Conservation (phyloP, 2,888 invertebrate genomes). For the Lasius fuliginosus region DNA sequence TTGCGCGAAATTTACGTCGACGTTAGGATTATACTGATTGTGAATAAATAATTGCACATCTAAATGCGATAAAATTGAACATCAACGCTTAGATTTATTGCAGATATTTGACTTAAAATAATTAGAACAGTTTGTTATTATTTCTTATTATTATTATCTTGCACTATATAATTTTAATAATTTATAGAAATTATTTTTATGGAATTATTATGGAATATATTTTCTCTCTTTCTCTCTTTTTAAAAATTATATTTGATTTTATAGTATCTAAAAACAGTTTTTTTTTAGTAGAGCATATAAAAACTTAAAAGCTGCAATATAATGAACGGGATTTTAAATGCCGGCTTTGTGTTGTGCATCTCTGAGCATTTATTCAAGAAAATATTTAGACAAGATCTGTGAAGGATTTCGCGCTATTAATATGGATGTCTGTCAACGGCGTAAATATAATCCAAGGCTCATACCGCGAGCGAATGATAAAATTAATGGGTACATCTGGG, state of each 20-base stretch:
- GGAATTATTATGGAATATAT: not conserved
- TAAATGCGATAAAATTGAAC: not conserved
- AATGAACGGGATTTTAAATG: not conserved
- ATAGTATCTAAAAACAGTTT: not conserved
- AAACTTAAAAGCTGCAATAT: not conserved
- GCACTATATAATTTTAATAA: not conserved
- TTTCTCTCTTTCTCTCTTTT: not conserved
- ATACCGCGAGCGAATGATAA: constrained; percentile 65
- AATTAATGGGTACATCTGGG: constrained; percentile 81
- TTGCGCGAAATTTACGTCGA: not conserved
- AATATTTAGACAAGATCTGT: constrained; percentile 45
- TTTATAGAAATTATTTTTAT: constrained; percentile 5
- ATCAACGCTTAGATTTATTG: not conserved
- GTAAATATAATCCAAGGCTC: constrained; percentile 64
- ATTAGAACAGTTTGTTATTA: not conserved
- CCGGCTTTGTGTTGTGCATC: not conserved
- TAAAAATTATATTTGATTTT: not conserved
- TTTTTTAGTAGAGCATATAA: too few species aligned
- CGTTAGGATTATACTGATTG: not conserved
- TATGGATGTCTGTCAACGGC: constrained; percentile 68
- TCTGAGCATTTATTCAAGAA: not conserved
- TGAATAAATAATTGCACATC: not conserved
- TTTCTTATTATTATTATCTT: not conserved
- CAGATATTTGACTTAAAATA: not conserved
- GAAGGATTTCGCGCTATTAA: constrained; percentile 66